A percentile compares a stretch with the other conserved stretches of the same genome.
These are phyloP conservation scores for Ceratina calcarata DNA, from an alignment of 1,140 invertebrate species.

Conservation along the genomic window DNA sequence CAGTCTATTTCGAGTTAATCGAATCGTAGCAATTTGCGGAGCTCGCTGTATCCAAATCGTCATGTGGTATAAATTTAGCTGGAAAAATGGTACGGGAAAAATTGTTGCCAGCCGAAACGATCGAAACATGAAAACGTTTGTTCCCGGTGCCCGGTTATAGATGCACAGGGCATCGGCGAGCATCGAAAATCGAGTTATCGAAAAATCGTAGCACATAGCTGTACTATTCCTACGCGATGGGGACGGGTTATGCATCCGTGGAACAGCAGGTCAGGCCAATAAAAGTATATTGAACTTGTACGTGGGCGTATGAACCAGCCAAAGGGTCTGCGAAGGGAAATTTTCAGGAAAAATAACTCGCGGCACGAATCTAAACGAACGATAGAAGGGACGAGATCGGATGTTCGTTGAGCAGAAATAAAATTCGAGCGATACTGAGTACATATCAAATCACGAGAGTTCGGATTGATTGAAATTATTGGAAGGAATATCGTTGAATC, in stretches of 20 bases:
- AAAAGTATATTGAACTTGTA: conserved; percentile 62
- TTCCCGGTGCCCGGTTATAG: conserved; percentile 4
- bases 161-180: conserved; percentile 5
- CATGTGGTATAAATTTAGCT: not conserved
- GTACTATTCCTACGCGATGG: not conserved
- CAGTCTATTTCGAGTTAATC: not conserved
- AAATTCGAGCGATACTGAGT: too few relatives aligned
- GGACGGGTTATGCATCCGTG: conserved; percentile 31
- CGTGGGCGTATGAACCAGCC: conserved; percentile 20
- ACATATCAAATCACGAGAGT: too few relatives aligned
- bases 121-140: not conserved
- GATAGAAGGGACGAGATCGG: not conserved
- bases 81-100: not conserved
- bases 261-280: conserved; percentile 50
- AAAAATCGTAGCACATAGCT: conserved; percentile 12
- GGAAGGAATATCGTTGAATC: too few relatives aligned
- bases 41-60: not conserved
- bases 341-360: conserved; percentile 6
- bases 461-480: too few relatives aligned
- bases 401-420: not conserved
- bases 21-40: not conserved
- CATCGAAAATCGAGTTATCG: conserved; percentile 39
- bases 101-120: not conserved
- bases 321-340: not conserved
- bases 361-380: not conserved